Evolutionary conservation across 2,797 vertebrate genomes (phyloP).

Genomic region (Pampus argenteus): DNA sequence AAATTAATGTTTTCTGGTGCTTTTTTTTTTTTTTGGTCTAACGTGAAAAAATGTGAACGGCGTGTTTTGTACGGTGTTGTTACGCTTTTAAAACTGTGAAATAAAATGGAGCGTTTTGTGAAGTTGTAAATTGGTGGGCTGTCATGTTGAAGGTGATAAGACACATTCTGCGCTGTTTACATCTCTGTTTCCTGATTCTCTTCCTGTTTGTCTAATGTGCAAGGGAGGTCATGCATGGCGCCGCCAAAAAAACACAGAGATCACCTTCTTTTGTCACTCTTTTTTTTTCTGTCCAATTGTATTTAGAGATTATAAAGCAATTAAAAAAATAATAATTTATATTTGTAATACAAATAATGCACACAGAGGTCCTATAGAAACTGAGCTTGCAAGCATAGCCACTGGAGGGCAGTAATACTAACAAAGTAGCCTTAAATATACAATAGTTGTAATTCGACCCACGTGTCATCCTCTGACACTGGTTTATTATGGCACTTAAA

Average conservation of each 20-base stretch:
- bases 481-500: neutral
- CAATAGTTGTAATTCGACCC: neutral
- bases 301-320: neutral
- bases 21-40: conserved; percentile 28
- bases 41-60: conserved; percentile 38
- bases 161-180: conserved; percentile 47
- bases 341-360: neutral
- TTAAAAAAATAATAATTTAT: neutral
- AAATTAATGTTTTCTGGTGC: conserved; percentile 42
- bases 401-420: conserved; percentile 69
- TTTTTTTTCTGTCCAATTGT: neutral
- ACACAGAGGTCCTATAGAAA: neutral
- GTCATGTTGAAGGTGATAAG: conserved; percentile 49
- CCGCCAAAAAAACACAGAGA: conserved; percentile 66
- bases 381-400: conserved; percentile 27
- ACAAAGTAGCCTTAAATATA: conserved; percentile 2
- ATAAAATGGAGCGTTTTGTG: conserved; percentile 44
- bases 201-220: conserved; percentile 86
- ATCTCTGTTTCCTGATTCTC: conserved; percentile 75
- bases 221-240: conserved; percentile 85
- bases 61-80: conserved; percentile 38
- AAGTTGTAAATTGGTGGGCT: conserved; percentile 43
- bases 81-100: conserved; percentile 47
- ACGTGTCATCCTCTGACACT: neutral
- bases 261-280: neutral